Conservation (phyloP, 1,140 invertebrate species). For the Drosophila chauvacae region DNA sequence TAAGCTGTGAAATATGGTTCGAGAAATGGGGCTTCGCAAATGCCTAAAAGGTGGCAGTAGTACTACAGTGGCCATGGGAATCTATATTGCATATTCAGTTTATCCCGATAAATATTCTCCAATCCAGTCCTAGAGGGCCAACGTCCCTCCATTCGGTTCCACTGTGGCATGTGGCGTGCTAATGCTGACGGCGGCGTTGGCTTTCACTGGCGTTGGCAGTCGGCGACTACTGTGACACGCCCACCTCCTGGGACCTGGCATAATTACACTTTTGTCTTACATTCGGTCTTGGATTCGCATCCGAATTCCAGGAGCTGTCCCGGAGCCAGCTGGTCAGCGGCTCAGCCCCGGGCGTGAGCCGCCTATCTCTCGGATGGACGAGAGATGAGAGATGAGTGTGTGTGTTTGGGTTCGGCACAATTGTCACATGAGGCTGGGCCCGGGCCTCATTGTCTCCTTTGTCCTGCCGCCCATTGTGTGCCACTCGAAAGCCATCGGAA, state of each 20-base stretch:
- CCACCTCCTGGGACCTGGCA: constrained; percentile 55
- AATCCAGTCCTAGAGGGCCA: not conserved
- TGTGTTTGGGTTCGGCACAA: constrained; percentile 43
- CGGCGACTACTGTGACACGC: constrained; percentile 78
- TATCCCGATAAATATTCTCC: not conserved
- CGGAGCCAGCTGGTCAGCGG: constrained; percentile 57
- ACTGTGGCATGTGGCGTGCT: constrained; percentile 54
- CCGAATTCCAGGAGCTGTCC: constrained; percentile 76
- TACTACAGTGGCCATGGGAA: not conserved
- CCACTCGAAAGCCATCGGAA: constrained; percentile 46
- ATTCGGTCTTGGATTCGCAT: constrained; percentile 10
- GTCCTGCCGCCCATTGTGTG: constrained; percentile 31
- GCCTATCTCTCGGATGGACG: not conserved
- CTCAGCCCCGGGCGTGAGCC: constrained; percentile 34
- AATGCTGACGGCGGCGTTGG: constrained; percentile 43
- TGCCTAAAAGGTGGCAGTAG: too few species aligned
- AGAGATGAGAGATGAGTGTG: constrained; percentile 2
- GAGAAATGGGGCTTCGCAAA: too few species aligned
- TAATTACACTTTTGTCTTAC: constrained; percentile 63
- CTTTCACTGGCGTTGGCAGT: constrained; percentile 79
- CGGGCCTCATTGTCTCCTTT: constrained; percentile 31
- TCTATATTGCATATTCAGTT: not conserved
- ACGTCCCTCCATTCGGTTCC: not conserved
- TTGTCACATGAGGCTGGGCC: constrained; percentile 48
- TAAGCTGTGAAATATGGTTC: too few species aligned